A percentile compares a stretch with the other conserved stretches of the same genome.
Conservation (phyloP, 1,140 invertebrate species). For the Hyposmocoma kahamanoa region DNA sequence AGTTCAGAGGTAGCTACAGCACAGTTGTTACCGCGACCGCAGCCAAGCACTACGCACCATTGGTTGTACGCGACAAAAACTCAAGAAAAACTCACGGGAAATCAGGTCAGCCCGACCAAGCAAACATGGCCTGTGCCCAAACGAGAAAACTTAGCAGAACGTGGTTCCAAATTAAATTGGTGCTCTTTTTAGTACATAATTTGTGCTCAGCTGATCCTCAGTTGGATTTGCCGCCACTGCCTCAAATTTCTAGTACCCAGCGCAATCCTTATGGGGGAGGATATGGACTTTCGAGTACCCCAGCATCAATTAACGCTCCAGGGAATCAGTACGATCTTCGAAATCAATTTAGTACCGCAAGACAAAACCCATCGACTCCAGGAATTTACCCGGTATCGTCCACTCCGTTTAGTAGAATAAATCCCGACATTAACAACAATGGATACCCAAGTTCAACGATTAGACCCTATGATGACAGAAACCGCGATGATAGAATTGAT, state of each 20-base stretch:
- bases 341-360: slow-evolving; percentile 44
- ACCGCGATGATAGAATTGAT: slow-evolving; percentile 55
- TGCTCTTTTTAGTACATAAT: slow-evolving; percentile 30
- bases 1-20: slow-evolving; percentile 26
- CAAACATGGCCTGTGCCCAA: slow-evolving; percentile 45
- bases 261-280: slow-evolving; percentile 44
- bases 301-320: slow-evolving; percentile 37
- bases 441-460: slow-evolving; percentile 60
- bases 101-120: slow-evolving; percentile 15
- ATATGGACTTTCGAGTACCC: slow-evolving; percentile 49
- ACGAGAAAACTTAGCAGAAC: slow-evolving; percentile 32
- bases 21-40: slow-evolving; percentile 38
- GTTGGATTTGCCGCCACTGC: slow-evolving; percentile 68
- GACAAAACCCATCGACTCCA: slow-evolving; percentile 35
- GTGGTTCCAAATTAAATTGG: slow-evolving; percentile 30
- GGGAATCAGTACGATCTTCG: slow-evolving; percentile 51
- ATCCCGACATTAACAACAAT: slow-evolving; percentile 66
- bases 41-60: slow-evolving; percentile 55
- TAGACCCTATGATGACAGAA: slow-evolving; percentile 45
- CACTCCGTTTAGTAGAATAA: slow-evolving; percentile 52
- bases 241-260: slow-evolving; percentile 47
- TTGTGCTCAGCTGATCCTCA: slow-evolving; percentile 53
- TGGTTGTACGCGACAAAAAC: slow-evolving; percentile 24
- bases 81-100: slow-evolving; percentile 9
- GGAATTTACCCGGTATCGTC: slow-evolving; percentile 56